Evolutionary conservation across 2,797 vertebrate species (phyloP).

Genomic region (Danio aesculapii): DNA sequence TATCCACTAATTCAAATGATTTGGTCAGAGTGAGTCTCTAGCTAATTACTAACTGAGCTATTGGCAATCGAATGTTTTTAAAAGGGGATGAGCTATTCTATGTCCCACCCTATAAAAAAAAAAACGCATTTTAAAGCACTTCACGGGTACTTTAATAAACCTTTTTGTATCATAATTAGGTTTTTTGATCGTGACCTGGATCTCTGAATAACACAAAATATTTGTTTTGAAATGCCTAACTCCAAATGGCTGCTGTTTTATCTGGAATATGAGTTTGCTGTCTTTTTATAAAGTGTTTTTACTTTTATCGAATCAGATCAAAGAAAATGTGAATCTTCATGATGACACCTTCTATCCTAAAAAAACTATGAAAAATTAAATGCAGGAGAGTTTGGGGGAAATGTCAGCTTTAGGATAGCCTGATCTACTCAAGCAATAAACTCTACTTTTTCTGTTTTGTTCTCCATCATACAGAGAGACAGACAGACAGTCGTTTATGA

Average conservation of each 20-base stretch:
- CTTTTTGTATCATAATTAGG: not conserved
- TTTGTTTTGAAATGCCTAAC: slow-evolving; percentile 5
- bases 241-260: not conserved
- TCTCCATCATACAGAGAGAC: not conserved
- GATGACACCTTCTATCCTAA: not conserved
- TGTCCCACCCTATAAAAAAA: too few species aligned
- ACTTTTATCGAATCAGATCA: not conserved
- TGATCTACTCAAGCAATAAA: not conserved
- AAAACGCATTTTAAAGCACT: too few species aligned
- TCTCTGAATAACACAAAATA: not conserved
- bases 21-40: too few species aligned
- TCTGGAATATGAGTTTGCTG: not conserved
- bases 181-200: too few species aligned
- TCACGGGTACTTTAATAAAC: too few species aligned
- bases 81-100: too few species aligned
- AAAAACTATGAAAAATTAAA: not conserved
- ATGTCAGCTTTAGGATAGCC: not conserved
- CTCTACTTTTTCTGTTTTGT: not conserved
- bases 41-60: too few species aligned
- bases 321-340: not conserved
- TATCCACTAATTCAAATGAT: too few species aligned
- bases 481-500: slow-evolving; percentile 3
- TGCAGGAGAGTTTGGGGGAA: not conserved
- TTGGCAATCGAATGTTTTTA: too few species aligned
- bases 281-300: not conserved